Evolutionary conservation across 2,113 vertebrate species (phyloP), one percentile per base, ranked within the genome.

Genomic region (Peromyscus leucopus): DNA sequence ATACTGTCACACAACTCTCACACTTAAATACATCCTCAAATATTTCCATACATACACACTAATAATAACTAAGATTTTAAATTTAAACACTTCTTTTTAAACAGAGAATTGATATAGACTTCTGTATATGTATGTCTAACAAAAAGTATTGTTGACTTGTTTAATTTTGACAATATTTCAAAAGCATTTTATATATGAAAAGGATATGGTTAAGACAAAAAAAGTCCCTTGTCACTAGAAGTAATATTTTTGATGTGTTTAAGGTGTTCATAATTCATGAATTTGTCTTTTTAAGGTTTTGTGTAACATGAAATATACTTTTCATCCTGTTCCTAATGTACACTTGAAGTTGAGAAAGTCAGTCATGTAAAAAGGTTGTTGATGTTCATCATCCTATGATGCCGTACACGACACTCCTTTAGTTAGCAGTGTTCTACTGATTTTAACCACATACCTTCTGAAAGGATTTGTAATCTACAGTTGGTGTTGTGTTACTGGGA

Each of bases 381-480:
- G 13, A 42, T 36, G 16, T 93, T 95, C 85, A 82, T 83, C 63
- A 80, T 85, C 55, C 82, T 75, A 16, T 72, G 69, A 39, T n/a
- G 21, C 15, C 9, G 6, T 5, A 21, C 13, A 21, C 0, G 1
- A 59, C 79, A 91, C 91, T 87, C 31, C 7, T 91, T 95, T 75
- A 39, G 33, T 79, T 61, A 87, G 96, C 85, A 91, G 86, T 92
- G 91, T 55, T 65, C 28, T 61, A 36, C 17, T 46, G 7, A 83
- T 94, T 55, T 72, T 79, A 90, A 85, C 15, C 13, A 65, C 26
- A 93, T 0, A 12, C 10, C 63, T 10, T 97, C 24, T 87, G n/a
- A 86, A 91, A 96, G 33, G 67, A 89, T 13, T 33, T 89, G 46
- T 51, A 39, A 89, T 72, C 22, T 89, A 86, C 89, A 89, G 33